phyloP scores from a whole-genome alignment of 2,113 vertebrate genomes.

The Fukomys damarensis region DNA sequence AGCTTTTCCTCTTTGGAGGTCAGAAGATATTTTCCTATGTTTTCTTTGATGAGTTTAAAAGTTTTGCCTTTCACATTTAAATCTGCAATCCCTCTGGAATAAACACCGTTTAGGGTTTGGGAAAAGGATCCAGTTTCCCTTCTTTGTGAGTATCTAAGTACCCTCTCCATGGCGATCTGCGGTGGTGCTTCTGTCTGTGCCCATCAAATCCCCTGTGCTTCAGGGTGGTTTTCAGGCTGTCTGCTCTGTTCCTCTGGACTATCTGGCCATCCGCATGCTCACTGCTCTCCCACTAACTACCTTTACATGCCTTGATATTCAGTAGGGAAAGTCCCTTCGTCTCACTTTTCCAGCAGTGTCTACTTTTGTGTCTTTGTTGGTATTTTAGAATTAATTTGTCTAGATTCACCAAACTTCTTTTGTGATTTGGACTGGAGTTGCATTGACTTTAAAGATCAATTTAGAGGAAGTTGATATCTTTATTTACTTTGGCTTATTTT shows the following conservation, averaged over 20 bases:
- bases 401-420: not conserved
- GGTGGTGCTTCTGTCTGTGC: not conserved
- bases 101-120: not conserved
- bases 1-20: conserved; percentile 2
- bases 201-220: not conserved
- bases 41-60: conserved; percentile 41
- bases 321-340: not conserved
- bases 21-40: not conserved
- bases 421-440: not conserved
- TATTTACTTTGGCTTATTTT: not conserved
- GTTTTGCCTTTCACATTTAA: conserved; percentile 45
- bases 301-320: not conserved
- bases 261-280: not conserved
- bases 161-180: not conserved
- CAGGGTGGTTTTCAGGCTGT: not conserved
- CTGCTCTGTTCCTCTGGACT: not conserved
- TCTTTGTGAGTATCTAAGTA: not conserved
- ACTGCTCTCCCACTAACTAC: not conserved
- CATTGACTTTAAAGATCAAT: not conserved
- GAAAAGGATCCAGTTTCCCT: not conserved
- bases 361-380: not conserved
- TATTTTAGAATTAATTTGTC: conserved; percentile 5
- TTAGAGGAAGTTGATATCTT: conserved; percentile 9
- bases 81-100: not conserved
- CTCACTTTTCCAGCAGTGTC: not conserved